Evolutionary conservation across 2,888 invertebrate genomes (phyloP).

Genomic region (Tetrapedia diversipes): DNA sequence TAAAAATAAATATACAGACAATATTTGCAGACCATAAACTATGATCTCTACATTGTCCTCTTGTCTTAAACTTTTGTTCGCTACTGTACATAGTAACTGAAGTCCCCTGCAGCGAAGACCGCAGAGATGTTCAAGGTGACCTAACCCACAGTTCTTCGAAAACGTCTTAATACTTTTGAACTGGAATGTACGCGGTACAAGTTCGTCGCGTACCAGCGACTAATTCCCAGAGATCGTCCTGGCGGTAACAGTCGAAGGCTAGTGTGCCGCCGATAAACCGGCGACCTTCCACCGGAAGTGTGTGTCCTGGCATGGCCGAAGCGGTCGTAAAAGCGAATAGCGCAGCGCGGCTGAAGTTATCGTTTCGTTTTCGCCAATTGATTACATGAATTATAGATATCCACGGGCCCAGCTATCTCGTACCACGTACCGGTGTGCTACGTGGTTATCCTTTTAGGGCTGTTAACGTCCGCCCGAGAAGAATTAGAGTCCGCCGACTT

Average conservation of each 20-base stretch:
- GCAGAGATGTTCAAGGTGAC: no score
- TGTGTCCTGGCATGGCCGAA: conserved; percentile 42
- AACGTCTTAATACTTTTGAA: no score
- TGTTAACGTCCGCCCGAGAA: conserved; percentile 73
- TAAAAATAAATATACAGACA: no score
- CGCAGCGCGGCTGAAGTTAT: conserved; percentile 67
- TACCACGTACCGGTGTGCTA: conserved; percentile 59
- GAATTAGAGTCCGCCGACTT: conserved; percentile 71
- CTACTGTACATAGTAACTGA: no score
- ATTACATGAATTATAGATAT: conserved; percentile 77
- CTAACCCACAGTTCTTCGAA: no score
- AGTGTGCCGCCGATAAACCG: conserved; percentile 7
- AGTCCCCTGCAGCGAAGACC: no score
- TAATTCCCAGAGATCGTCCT: conserved; percentile 1
- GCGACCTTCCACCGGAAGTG: conserved; percentile 19
- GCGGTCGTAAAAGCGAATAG: conserved; percentile 70
- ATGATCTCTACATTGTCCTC: no score
- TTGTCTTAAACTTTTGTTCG: no score
- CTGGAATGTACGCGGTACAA: no score
- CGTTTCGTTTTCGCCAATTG: conserved; percentile 73
- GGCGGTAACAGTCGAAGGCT: not conserved
- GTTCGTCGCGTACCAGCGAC: not conserved
- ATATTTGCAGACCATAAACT: no score
- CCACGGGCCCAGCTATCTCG: conserved; percentile 41
- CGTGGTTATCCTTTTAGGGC: conserved; percentile 74